Evolutionary conservation across 2,888 invertebrate species (phyloP).

Genomic region (Agrochola lychnidis): DNA sequence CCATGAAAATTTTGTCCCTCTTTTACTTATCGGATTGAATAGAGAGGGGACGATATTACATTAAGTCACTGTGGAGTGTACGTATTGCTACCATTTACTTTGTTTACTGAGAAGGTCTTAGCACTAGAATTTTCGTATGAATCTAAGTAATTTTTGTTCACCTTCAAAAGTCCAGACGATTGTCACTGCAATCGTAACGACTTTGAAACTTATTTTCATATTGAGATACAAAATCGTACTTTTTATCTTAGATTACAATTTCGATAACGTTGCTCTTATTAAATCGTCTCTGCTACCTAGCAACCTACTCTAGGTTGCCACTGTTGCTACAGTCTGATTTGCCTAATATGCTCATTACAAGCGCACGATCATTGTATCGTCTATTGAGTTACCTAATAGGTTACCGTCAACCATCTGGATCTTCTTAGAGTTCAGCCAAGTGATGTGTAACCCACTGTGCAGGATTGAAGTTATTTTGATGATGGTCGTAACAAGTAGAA

Average conservation of each 20-base stretch:
- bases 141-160: constrained; percentile 81
- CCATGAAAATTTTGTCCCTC: constrained; percentile 85
- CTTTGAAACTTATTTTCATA: constrained; percentile 80
- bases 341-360: constrained; percentile 7
- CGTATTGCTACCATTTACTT: constrained; percentile 83
- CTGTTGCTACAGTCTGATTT: constrained; percentile 1
- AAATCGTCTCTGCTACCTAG: neutral
- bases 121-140: constrained; percentile 80
- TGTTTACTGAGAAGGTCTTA: constrained; percentile 80
- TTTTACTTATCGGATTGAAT: constrained; percentile 78
- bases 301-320: neutral
- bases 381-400: constrained; percentile 15
- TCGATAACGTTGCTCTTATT: constrained; percentile 15
- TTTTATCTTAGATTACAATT: constrained; percentile 20
- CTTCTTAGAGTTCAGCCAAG: neutral
- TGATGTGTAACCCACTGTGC: neutral
- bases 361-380: constrained; percentile 21
- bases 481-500: neutral
- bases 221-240: constrained; percentile 61
- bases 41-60: constrained; percentile 82
- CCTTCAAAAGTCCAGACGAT: constrained; percentile 85
- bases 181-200: constrained; percentile 75
- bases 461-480: neutral
- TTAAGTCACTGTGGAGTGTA: constrained; percentile 84
- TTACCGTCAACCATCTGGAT: neutral